Conservation (phyloP, 2,797 vertebrate genomes). For the Alauda arvensis region DNA sequence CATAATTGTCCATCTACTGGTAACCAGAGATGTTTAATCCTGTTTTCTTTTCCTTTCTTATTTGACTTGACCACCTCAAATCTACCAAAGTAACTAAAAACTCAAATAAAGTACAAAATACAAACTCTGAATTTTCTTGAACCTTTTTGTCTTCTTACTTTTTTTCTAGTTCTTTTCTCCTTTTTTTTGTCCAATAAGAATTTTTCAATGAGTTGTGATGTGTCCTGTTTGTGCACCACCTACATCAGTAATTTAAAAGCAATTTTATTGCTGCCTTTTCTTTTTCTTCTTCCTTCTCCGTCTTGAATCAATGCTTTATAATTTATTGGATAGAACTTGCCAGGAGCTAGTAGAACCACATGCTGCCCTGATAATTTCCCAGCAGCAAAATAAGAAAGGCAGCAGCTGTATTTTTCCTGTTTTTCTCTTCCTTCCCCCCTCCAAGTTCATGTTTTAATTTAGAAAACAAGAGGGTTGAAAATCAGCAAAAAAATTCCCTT, state of each 20-base stretch:
- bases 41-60: not conserved
- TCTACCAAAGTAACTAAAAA: not conserved
- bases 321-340: constrained; percentile 27
- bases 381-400: not conserved
- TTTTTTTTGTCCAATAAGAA: not conserved
- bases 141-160: not conserved
- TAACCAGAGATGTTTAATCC: not conserved
- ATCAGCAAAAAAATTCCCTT: not conserved
- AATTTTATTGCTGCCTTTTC: constrained; percentile 23
- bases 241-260: constrained; percentile 11
- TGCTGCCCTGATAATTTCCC: constrained; percentile 14
- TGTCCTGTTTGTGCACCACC: not conserved
- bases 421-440: not conserved
- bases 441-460: not conserved
- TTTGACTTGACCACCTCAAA: not conserved
- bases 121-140: not conserved
- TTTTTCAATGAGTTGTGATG: not conserved
- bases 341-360: constrained; percentile 8
- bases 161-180: not conserved
- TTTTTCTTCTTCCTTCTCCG: not conserved
- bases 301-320: constrained; percentile 21
- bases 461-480: not conserved
- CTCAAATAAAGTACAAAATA: not conserved
- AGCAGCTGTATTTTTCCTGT: not conserved
- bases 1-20: not conserved